Percentiles rank a stretch among this genome's conserved stretches.
phyloP scores from a whole-genome alignment of 2,113 vertebrate genomes.

The Porphyrio hochstetteri region DNA sequence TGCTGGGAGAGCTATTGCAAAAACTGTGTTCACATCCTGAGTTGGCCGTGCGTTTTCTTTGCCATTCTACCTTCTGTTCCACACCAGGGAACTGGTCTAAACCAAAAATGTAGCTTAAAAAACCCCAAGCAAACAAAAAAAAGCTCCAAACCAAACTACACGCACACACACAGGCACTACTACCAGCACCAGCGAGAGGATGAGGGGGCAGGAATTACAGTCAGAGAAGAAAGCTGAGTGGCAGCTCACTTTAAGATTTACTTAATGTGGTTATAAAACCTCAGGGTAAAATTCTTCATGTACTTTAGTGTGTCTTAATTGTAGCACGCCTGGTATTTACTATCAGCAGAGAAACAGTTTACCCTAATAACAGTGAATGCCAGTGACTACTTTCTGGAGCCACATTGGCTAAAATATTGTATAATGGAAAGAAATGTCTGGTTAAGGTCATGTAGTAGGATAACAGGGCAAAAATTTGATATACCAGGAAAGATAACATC shows the following conservation, averaged over 20 bases:
- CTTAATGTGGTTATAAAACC: background rate
- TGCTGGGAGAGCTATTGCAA: background rate
- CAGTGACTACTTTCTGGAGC: background rate
- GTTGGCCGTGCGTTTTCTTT: background rate
- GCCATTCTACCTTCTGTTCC: background rate
- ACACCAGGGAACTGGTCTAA: background rate
- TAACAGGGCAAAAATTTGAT: background rate
- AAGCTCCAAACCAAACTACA: too few species aligned
- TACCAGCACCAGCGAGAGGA: background rate
- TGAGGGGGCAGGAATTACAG: background rate
- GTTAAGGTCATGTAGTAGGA: background rate
- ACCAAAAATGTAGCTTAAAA: background rate
- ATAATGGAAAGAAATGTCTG: background rate
- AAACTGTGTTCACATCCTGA: background rate
- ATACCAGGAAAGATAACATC: background rate
- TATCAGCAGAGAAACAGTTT: background rate
- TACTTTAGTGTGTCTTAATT: background rate
- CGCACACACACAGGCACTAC: too few species aligned
- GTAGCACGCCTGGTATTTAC: background rate
- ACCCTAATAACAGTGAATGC: background rate
- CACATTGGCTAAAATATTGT: background rate
- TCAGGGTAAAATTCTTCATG: background rate
- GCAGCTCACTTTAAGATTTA: constrained; percentile 1
- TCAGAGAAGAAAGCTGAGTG: background rate
- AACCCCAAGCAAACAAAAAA: background rate